Conservation (phyloP, 2,797 vertebrate species). For the Tragopan temminckii region DNA sequence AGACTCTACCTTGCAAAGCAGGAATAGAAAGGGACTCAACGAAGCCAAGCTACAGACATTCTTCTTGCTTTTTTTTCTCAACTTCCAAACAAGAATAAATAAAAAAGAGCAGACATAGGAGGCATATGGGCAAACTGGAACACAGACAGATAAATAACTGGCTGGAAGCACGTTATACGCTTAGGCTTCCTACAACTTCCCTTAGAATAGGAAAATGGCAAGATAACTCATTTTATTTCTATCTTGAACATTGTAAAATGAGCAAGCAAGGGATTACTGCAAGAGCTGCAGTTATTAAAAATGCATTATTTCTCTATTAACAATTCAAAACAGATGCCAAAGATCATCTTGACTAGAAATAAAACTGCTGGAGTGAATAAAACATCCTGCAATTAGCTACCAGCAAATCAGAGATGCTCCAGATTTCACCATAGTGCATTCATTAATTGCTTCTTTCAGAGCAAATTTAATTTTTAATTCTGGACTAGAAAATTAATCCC, state of each 20-base stretch:
- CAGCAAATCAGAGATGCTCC: conserved; percentile 20
- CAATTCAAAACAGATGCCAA: conserved; percentile 68
- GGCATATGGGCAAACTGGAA: conserved; percentile 8
- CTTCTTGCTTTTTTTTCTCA: neutral
- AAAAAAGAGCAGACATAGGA: conserved; percentile 12
- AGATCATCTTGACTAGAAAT: conserved; percentile 22
- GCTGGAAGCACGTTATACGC: neutral
- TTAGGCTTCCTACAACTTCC: neutral
- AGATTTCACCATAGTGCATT: conserved; percentile 31
- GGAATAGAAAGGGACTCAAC: neutral
- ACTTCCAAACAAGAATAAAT: conserved; percentile 7
- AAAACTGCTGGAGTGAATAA: conserved; percentile 63
- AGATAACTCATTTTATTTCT: neutral
- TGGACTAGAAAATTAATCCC: conserved; percentile 52
- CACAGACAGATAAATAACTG: neutral
- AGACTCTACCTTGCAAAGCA: neutral
- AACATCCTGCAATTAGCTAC: conserved; percentile 57
- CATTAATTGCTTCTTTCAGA: conserved; percentile 52
- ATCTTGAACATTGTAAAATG: neutral
- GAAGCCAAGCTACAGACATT: neutral
- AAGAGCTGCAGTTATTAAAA: conserved; percentile 67
- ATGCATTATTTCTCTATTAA: conserved; percentile 60
- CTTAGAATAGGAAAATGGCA: neutral
- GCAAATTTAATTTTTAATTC: conserved; percentile 66
- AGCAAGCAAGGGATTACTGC: conserved; percentile 24